These are phyloP conservation scores for Orussus abietinus DNA, from an alignment of 1,140 invertebrate species.

Conservation along the genomic window DNA sequence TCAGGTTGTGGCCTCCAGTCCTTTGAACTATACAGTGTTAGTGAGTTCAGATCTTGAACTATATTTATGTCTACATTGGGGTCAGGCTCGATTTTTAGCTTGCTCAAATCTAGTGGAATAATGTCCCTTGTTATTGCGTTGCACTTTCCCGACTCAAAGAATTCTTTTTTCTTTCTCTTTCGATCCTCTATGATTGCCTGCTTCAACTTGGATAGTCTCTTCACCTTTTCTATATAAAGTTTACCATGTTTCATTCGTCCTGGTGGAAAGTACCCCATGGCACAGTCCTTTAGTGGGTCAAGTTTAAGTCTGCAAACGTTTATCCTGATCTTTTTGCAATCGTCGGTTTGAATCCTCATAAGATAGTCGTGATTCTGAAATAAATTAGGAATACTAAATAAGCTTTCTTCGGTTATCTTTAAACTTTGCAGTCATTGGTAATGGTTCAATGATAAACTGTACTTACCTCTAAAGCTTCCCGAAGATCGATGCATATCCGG, in stretches of 20 bases:
- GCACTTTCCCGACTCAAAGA: too few relatives aligned
- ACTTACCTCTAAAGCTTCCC: conserved; percentile 18
- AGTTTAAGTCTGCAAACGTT: conserved; percentile 11
- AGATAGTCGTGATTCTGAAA: conserved; percentile 12
- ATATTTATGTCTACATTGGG: conserved; percentile 19
- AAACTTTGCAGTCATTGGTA: too few relatives aligned
- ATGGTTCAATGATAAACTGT: too few relatives aligned
- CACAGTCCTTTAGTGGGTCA: neutral
- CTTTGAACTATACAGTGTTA: conserved; percentile 22
- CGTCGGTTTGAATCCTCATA: conserved; percentile 3
- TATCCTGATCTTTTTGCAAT: conserved; percentile 4
- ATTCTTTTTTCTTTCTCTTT: conserved; percentile 11
- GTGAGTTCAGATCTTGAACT: conserved; percentile 15
- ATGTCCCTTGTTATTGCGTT: conserved; percentile 8
- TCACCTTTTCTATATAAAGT: conserved; percentile 14
- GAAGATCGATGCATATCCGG: conserved; percentile 17
- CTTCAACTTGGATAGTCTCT: conserved; percentile 18
- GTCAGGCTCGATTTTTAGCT: conserved; percentile 25
- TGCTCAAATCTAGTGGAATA: conserved; percentile 20
- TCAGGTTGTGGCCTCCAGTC: conserved; percentile 11
- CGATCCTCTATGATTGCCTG: conserved; percentile 10
- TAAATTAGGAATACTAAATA: neutral
- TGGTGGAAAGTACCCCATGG: too few relatives aligned
- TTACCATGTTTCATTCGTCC: conserved; percentile 2
- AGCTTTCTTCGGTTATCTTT: too few relatives aligned